A percentile compares a stretch with the other conserved stretches of the same genome.
phyloP scores from a whole-genome alignment of 1,140 invertebrate genomes.

The Dendrolimus kikuchii region DNA sequence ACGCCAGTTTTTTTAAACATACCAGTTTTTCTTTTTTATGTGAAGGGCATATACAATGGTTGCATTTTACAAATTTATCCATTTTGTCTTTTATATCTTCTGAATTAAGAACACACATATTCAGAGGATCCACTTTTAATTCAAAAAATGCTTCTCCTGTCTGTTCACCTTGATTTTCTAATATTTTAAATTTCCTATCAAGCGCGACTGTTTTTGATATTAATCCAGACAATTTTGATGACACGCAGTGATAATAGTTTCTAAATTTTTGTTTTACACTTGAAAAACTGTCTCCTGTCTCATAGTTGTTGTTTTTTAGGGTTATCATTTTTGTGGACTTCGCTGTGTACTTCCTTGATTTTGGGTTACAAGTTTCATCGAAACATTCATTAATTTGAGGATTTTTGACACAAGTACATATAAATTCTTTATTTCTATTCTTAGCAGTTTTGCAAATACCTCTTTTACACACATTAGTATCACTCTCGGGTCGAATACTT shows the following conservation, averaged over 20 bases:
- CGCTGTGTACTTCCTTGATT: neutral
- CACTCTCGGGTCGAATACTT: neutral
- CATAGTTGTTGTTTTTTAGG: too few relatives aligned
- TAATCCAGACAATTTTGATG: too few relatives aligned
- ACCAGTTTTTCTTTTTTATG: slow-evolving; percentile 1
- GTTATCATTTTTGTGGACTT: neutral
- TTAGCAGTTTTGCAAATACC: slow-evolving; percentile 4
- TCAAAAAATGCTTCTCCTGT: slow-evolving; percentile 28
- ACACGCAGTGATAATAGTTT: slow-evolving; percentile 2
- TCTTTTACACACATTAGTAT: slow-evolving; percentile 2
- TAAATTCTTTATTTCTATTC: neutral
- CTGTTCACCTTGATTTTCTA: slow-evolving; percentile 16
- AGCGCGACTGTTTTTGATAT: too few relatives aligned
- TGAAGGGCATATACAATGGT: slow-evolving; percentile 31
- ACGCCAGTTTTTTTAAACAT: slow-evolving; percentile 11
- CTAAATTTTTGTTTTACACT: neutral
- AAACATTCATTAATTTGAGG: too few relatives aligned
- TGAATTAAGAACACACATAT: slow-evolving; percentile 26
- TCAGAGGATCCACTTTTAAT: slow-evolving; percentile 24
- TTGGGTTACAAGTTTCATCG: neutral
- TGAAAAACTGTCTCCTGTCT: neutral
- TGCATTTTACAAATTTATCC: slow-evolving; percentile 14
- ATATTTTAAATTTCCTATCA: neutral
- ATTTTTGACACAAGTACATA: neutral
- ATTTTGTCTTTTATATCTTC: slow-evolving; percentile 26